Evolutionary conservation across 2,888 invertebrate species (phyloP), one percentile per base, ranked within the genome.

Genomic region (Microctonus aethiopoides): DNA sequence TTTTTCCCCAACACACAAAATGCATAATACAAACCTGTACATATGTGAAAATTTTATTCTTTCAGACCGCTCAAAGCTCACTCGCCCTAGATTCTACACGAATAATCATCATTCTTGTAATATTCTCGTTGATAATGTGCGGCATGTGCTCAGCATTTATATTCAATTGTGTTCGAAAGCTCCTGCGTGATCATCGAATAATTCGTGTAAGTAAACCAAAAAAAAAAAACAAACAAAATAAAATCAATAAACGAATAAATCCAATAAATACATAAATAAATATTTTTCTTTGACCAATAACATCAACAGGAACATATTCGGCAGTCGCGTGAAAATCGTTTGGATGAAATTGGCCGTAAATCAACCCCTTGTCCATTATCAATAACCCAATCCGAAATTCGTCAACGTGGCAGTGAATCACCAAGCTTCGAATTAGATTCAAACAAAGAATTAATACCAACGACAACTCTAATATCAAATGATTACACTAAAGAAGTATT

Each of bases 61-160:
- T 34, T 5, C 81, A 86, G 86, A 73, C 61, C 9, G 72, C 76
- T 26, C 76, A 74, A 34, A 68, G 59, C 73, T 10, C 73, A 73
- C 9, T 67, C 79, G 73, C 67, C 83, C 83, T 89, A 69, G 89
- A 89, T 75, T 90, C 91, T 10, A 91, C 92, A 76, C 94, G 96
- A 85, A 94, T 96, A 83, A 88, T 94, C 84, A 94, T 95, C 80
- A 96, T 97, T 75, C 91, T 97, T 83, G 91, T 95, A 32, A 93
- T 97, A 70, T 96, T 96, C 86, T 94, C 94, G 24, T 88, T 95
- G 69, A 95, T 97, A 74, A 90, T 97, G 66, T 92, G 93, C 52
- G 95, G 95, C 32, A 95, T 97, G 93, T 94, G 94, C 82, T 91
- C 94, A 83, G 94, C 95, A 52, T 95, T 96, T 87, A 89, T 96